Conservation (phyloP, 2,113 vertebrate species). For the Numida meleagris region DNA sequence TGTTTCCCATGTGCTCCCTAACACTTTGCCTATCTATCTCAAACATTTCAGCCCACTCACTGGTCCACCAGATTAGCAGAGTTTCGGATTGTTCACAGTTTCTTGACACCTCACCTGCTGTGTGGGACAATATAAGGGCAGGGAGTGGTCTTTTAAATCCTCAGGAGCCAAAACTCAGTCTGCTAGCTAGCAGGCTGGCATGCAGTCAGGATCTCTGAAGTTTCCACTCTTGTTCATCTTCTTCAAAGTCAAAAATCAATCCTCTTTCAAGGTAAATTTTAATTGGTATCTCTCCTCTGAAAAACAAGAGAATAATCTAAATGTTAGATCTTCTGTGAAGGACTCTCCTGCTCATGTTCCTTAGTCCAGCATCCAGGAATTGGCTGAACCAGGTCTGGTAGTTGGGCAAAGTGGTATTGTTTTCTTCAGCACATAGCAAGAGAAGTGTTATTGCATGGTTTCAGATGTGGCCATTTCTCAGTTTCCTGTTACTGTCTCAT, state of each 20-base stretch:
- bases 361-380: background rate
- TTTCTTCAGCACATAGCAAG: background rate
- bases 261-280: background rate
- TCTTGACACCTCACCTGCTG: background rate
- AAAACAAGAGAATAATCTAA: background rate
- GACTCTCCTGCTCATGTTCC: fast-evolving
- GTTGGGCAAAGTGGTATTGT: background rate
- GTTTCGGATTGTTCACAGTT: background rate
- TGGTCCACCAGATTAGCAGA: background rate
- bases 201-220: background rate
- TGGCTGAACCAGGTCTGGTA: background rate
- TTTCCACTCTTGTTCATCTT: background rate
- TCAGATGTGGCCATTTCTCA: background rate
- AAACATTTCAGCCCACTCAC: background rate
- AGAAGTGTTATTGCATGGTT: background rate
- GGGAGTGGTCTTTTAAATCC: fast-evolving
- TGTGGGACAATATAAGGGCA: background rate
- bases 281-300: background rate
- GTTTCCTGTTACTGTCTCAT: background rate
- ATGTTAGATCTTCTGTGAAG: background rate
- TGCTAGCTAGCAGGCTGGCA: background rate
- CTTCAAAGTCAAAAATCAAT: background rate
- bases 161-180: background rate
- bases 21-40: background rate
- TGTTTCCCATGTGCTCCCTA: no score